Evolutionary conservation across 2,888 invertebrate species (phyloP).

Genomic region (Amphipoea oculea): DNA sequence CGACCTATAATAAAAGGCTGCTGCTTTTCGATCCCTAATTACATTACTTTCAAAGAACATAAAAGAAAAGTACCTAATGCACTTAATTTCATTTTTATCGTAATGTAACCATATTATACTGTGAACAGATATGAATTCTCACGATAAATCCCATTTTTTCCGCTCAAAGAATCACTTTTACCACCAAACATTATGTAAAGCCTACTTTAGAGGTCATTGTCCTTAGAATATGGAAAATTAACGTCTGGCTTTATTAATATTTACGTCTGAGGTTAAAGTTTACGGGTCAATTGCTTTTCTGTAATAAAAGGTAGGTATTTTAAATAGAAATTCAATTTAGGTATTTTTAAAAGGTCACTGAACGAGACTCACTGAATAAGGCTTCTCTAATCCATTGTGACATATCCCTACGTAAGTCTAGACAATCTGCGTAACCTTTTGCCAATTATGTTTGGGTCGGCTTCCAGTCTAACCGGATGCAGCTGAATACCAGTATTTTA

Average conservation of each 20-base stretch:
- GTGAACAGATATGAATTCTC: slow-evolving; percentile 53
- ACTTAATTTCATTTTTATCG: slow-evolving; percentile 13
- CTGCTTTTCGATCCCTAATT: slow-evolving; percentile 20
- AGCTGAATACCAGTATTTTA: background rate
- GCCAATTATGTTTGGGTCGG: background rate
- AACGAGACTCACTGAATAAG: background rate
- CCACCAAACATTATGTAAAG: slow-evolving; percentile 54
- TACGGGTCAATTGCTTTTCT: slow-evolving; percentile 33
- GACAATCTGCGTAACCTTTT: background rate
- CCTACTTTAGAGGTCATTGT: slow-evolving; percentile 62
- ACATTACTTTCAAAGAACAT: slow-evolving; percentile 25
- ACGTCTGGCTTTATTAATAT: slow-evolving; percentile 30
- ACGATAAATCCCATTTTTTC: slow-evolving; percentile 57
- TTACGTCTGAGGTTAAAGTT: slow-evolving; percentile 38
- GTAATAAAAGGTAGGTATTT: slow-evolving; percentile 8
- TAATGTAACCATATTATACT: slow-evolving; percentile 12
- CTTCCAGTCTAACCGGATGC: background rate
- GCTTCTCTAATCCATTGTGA: background rate
- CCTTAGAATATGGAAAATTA: slow-evolving; percentile 56
- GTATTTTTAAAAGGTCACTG: slow-evolving; percentile 13
- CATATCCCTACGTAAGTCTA: background rate
- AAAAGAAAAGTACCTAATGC: slow-evolving; percentile 16
- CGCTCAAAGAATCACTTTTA: slow-evolving; percentile 56
- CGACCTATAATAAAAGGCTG: background rate
- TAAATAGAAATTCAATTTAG: background rate